Percentiles rank a stretch among this genome's conserved stretches.
phyloP scores from a whole-genome alignment of 2,113 vertebrate genomes.

The Struthio camelus region DNA sequence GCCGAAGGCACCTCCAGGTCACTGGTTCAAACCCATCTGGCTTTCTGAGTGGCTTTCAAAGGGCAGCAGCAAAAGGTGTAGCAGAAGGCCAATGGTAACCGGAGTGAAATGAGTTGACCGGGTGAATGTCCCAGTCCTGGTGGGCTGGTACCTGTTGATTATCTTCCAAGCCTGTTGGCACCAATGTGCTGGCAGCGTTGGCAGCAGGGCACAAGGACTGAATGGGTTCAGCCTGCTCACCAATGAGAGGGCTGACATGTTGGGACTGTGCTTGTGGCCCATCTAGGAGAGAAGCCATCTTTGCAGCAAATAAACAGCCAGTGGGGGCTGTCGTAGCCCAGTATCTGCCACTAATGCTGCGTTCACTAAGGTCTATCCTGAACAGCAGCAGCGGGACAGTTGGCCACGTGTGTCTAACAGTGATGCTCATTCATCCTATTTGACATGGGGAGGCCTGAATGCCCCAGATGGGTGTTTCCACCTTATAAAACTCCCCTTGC shows the following conservation, averaged over 20 bases:
- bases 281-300: not conserved
- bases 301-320: not conserved
- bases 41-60: not conserved
- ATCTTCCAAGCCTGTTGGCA: not conserved
- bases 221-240: not conserved
- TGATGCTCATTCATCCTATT: accelerated
- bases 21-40: not conserved
- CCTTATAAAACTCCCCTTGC: not conserved
- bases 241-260: not conserved
- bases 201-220: not conserved
- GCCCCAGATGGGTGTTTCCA: not conserved
- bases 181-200: not conserved
- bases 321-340: accelerated
- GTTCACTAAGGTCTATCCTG: not conserved
- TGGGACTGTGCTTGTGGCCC: not conserved
- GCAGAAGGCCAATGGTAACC: not conserved
- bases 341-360: not conserved
- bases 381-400: not conserved
- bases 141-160: too few species aligned
- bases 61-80: not conserved
- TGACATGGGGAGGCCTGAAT: not conserved
- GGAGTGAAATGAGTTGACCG: not conserved
- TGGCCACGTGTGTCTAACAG: not conserved
- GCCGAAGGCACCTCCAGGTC: not conserved
- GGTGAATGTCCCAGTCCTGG: not conserved